Base-by-base conservation (phyloP, 2,113 vertebrate species). In the Cettia cetti region DNA sequence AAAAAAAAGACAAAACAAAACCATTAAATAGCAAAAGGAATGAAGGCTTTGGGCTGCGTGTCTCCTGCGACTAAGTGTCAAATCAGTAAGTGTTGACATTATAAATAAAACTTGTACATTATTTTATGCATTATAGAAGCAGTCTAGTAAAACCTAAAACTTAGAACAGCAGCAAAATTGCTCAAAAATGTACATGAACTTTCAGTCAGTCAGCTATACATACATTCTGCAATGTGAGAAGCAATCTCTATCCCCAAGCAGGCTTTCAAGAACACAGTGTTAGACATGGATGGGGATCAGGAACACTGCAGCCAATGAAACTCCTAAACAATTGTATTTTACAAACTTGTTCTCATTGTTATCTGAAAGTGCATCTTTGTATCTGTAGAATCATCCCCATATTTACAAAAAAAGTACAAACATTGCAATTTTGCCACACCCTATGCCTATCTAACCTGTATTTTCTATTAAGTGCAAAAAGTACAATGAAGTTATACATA, bases 381-480 rank as follows among this genome's bases (percentile, higher is more conserved):
- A 78, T 95, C 71, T 83, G 54, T 68, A 93, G 60, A 94, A 76
- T 94, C 60, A 94, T 96, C 91, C 94, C 96, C 95, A 64, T 90
- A 86, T 78, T 92, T 90, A 88, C 54, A 82, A 76, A 68, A 74
- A 72, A 92, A 91, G 54, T 80, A 95, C 50, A 95, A 96, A 94
- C 74, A 82, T n/a, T 83, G 71, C 64, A 75, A 79, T 79, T 92
- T 78, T 91, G 88, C 64, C 81, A 80, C 15, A 60, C 35, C 5
- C 30, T 64, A 86, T 54, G 27, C 59, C 54, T 66, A 17, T 53
- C 68, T 66, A 82, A 89, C 23, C 70, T 90, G 82, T 22, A 70
- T 90, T 90, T 96, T 93, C 69, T 93, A 42, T 56, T 75, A 96
- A 92, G 94, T 95, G 96, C 94, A 97, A 95, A 61, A 86, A 70